Percentiles rank a stretch among this genome's conserved stretches.
These are phyloP conservation scores for Ovibos moschatus DNA, from an alignment of 2,113 vertebrate genomes.

Conservation along the genomic window DNA sequence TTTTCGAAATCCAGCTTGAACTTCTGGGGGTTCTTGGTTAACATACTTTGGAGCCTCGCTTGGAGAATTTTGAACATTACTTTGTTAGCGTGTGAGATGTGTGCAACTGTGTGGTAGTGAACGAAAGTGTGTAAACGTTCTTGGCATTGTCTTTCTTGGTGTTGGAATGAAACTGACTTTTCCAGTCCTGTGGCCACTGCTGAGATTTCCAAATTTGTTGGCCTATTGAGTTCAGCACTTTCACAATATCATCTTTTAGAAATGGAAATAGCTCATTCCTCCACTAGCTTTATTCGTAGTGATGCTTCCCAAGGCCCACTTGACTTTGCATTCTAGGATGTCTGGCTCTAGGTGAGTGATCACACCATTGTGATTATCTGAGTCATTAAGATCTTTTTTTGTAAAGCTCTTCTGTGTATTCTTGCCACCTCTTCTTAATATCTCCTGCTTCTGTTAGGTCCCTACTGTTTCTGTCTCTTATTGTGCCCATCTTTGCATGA, in stretches of 20 bases:
- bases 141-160: background rate
- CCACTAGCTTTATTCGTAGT: background rate
- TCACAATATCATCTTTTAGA: background rate
- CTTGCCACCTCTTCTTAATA: background rate
- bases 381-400: background rate
- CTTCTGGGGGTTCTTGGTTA: background rate
- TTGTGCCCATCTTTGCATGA: background rate
- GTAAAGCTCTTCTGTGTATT: background rate
- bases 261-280: background rate
- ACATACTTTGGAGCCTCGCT: background rate
- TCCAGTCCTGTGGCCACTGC: background rate
- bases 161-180: background rate
- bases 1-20: background rate
- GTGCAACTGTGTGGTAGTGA: background rate
- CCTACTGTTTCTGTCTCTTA: background rate
- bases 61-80: background rate
- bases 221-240: background rate
- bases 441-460: background rate
- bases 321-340: background rate
- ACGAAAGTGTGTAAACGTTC: background rate
- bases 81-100: background rate
- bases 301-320: background rate
- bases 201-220: background rate
- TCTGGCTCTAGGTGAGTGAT: background rate
- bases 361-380: background rate